Evolutionary conservation across 2,888 invertebrate species (phyloP).

Genomic region (Cantharis flavilabris): DNA sequence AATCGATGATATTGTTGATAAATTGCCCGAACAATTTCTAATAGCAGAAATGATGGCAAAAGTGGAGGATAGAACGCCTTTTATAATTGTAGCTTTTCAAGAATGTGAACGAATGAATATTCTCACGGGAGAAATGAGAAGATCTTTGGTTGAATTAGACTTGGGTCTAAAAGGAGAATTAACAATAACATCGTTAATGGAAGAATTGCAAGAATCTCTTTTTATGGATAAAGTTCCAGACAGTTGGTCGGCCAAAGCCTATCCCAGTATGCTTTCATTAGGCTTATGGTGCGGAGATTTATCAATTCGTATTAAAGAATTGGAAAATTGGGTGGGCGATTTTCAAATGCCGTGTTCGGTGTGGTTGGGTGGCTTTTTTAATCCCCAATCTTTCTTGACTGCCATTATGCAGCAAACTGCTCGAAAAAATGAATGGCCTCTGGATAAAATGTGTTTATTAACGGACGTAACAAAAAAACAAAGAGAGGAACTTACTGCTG

Average conservation of each 20-base stretch:
- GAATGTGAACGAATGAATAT: slow-evolving; percentile 95
- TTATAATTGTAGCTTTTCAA: slow-evolving; percentile 88
- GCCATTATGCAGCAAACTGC: slow-evolving; percentile 98
- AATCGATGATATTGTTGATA: slow-evolving; percentile 86
- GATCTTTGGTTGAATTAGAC: slow-evolving; percentile 83
- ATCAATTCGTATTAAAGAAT: slow-evolving; percentile 74
- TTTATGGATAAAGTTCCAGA: slow-evolving; percentile 90
- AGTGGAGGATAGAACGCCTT: slow-evolving; percentile 89
- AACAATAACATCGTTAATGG: slow-evolving; percentile 93
- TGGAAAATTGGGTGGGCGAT: slow-evolving; percentile 88
- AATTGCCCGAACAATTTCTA: slow-evolving; percentile 87
- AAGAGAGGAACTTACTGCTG: slow-evolving; percentile 80
- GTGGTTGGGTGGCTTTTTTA: slow-evolving; percentile 95
- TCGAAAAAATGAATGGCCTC: slow-evolving; percentile 92
- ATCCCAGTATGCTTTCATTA: slow-evolving; percentile 83
- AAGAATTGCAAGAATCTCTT: slow-evolving; percentile 80
- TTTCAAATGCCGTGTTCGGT: slow-evolving; percentile 85
- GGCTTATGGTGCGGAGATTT: slow-evolving; percentile 89
- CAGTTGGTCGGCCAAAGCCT: slow-evolving; percentile 84
- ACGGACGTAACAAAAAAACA: slow-evolving; percentile 93
- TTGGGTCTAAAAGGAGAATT: slow-evolving; percentile 91
- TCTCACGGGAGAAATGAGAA: slow-evolving; percentile 78
- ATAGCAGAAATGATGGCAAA: slow-evolving; percentile 83
- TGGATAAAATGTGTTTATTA: slow-evolving; percentile 93
- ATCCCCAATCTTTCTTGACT: slow-evolving; percentile 94